Evolutionary conservation across 2,113 vertebrate species (phyloP), one percentile per base, ranked within the genome.

Genomic region (Halcyon malimbica): DNA sequence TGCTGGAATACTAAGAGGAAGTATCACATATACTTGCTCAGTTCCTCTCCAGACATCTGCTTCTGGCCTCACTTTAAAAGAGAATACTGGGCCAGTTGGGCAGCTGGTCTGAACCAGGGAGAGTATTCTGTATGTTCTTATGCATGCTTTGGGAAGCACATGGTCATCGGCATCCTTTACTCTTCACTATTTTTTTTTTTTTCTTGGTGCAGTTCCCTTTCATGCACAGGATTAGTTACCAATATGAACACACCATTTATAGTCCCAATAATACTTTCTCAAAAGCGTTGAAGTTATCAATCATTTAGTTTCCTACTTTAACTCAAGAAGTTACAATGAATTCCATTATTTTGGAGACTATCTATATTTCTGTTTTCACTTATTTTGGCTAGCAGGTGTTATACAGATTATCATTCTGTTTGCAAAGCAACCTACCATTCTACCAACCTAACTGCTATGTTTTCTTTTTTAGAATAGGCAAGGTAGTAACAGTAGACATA

Each of bases 101-200:
- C 50, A 87, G 64, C 44, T 65, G 37, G 25, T 56, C 53, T 64
- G 53, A 89, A 60, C 16, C 39, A 64, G 26, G 17, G 44, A 69
- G 5, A 80, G 9, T 24, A 44, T 35, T 64, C 39, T 44, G 2
- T 1, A 0, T 15, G 9, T 41, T 53, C 39, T 41, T 46, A 10
- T 4, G 7, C 39, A 17, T 1, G 5, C 33, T 68, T 53, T n/a
- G 29, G 64, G 68, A 76, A 65, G 64, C 15, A 80, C 0, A 0
- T 17, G 29, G 28, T 73, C n/a, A 41, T 1, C 5, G 1, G 53
- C 33, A 29, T 48, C 41, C 42, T 75, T 69, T 3, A 44, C 10
- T 68, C 26, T 65, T 60, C 26, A 6, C 11, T 54, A 64, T 8
- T 48, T 65, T 50, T 56, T 5, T 33, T 60, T 84, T 50, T 60